Conservation (phyloP, 2,888 invertebrate genomes). For the Phalera bucephala region DNA sequence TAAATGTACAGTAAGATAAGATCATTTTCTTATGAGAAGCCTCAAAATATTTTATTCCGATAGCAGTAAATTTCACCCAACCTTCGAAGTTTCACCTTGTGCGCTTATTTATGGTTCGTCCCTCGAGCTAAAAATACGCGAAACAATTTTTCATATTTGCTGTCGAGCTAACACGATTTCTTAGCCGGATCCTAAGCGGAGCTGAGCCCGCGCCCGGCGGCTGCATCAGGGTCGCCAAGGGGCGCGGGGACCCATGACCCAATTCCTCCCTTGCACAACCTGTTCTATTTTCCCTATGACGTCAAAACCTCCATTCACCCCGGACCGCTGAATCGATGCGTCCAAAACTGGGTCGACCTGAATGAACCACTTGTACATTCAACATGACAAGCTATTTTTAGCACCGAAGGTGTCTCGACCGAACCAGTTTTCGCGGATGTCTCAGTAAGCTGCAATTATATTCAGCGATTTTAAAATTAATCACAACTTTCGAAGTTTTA, state of each 20-base stretch:
- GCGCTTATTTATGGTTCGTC: constrained; percentile 26
- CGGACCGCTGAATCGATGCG: constrained; percentile 72
- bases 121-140: constrained; percentile 45
- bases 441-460: constrained; percentile 48
- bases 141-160: constrained; percentile 28
- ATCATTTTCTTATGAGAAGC: no score
- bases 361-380: constrained; percentile 71
- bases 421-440: constrained; percentile 58
- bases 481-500: constrained; percentile 35
- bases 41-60: not conserved
- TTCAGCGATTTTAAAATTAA: constrained; percentile 32
- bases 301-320: constrained; percentile 77
- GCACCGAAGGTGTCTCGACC: constrained; percentile 45
- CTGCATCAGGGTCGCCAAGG: constrained; percentile 35
- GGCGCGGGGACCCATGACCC: constrained; percentile 58
- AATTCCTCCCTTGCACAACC: constrained; percentile 67
- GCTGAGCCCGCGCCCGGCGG: constrained; percentile 30
- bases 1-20: no score
- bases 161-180: constrained; percentile 37
- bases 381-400: constrained; percentile 66
- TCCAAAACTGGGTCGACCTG: constrained; percentile 69
- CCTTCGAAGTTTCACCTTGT: constrained; percentile 30
- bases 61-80: constrained; percentile 5
- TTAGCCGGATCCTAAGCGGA: constrained; percentile 27
- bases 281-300: constrained; percentile 73